Evolutionary conservation across 1,140 invertebrate genomes (phyloP).

Genomic region (Bilobella aurantiaca): DNA sequence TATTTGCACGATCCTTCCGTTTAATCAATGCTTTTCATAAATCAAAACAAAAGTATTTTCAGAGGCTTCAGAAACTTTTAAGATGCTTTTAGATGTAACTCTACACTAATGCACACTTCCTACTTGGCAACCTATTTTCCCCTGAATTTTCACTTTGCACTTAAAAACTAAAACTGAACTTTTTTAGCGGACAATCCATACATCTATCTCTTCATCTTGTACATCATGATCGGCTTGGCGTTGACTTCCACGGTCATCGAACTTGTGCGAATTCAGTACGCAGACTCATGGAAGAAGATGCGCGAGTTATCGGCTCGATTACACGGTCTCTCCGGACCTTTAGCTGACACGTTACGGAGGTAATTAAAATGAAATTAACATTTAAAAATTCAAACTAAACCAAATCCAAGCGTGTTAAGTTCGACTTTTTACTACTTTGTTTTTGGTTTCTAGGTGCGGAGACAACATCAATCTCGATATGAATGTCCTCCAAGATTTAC

Average conservation of each 20-base stretch:
- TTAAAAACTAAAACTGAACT: not conserved
- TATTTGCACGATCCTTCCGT: too few species aligned
- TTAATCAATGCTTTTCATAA: too few species aligned
- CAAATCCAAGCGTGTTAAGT: too few species aligned
- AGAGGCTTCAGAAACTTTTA: too few species aligned
- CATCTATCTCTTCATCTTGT: constrained; percentile 79
- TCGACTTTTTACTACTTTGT: too few species aligned
- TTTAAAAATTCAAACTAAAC: not conserved
- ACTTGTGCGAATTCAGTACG: constrained; percentile 69
- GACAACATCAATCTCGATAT: constrained; percentile 42
- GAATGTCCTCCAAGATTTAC: constrained; percentile 44
- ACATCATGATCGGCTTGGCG: constrained; percentile 85
- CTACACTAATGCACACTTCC: too few species aligned
- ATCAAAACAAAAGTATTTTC: too few species aligned
- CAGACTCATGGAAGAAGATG: constrained; percentile 65
- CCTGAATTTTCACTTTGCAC: too few species aligned
- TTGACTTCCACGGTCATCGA: constrained; percentile 91
- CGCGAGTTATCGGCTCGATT: constrained; percentile 42
- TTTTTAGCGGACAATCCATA: constrained; percentile 66
- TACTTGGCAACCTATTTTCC: too few species aligned
- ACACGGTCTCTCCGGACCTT: constrained; percentile 61
- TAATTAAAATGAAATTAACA: constrained; percentile 11
- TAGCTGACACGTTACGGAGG: constrained; percentile 62
- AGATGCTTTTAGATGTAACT: too few species aligned
- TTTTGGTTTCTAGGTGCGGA: constrained; percentile 41